These are phyloP conservation scores for Sardina pilchardus DNA, from an alignment of 2,113 vertebrate genomes.

Conservation along the genomic window DNA sequence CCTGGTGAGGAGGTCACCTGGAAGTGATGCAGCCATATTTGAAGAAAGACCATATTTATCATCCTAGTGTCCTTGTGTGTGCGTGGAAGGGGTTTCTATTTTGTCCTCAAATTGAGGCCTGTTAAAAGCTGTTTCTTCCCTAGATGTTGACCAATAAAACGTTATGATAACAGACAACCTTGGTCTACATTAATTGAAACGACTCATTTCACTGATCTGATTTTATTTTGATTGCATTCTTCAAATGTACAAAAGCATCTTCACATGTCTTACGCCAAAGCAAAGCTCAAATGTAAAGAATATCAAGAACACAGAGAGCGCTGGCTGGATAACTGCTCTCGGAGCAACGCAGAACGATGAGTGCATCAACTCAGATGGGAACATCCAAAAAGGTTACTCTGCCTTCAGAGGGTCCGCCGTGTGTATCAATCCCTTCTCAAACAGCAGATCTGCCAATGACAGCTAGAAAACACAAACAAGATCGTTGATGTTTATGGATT, in stretches of 20 bases:
- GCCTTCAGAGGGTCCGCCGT: slow-evolving; percentile 55
- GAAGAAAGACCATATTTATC: slow-evolving; percentile 37
- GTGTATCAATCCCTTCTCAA: slow-evolving; percentile 71
- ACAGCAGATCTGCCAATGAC: slow-evolving; percentile 70
- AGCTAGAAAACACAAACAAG: slow-evolving; percentile 52
- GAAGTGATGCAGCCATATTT: slow-evolving; percentile 80
- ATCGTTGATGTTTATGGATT: not conserved
- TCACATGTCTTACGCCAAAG: not conserved
- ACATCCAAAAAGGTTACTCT: slow-evolving; percentile 36
- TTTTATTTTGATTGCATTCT: not conserved
- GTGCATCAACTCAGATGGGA: not conserved
- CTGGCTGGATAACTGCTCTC: not conserved
- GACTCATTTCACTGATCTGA: not conserved
- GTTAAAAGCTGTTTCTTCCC: not conserved
- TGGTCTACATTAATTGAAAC: not conserved
- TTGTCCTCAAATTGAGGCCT: slow-evolving; percentile 2
- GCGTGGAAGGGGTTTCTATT: slow-evolving; percentile 45
- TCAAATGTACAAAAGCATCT: not conserved
- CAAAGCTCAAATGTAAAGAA: not conserved
- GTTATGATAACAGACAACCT: not conserved
- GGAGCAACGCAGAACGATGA: not conserved
- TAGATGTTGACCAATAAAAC: slow-evolving; percentile 49
- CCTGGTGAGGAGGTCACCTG: slow-evolving; percentile 87
- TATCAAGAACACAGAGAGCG: not conserved
- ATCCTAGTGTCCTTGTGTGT: slow-evolving; percentile 28